Evolutionary conservation across 1,140 invertebrate species (phyloP), one percentile per base, ranked within the genome.

Genomic region (Hetaerina americana): DNA sequence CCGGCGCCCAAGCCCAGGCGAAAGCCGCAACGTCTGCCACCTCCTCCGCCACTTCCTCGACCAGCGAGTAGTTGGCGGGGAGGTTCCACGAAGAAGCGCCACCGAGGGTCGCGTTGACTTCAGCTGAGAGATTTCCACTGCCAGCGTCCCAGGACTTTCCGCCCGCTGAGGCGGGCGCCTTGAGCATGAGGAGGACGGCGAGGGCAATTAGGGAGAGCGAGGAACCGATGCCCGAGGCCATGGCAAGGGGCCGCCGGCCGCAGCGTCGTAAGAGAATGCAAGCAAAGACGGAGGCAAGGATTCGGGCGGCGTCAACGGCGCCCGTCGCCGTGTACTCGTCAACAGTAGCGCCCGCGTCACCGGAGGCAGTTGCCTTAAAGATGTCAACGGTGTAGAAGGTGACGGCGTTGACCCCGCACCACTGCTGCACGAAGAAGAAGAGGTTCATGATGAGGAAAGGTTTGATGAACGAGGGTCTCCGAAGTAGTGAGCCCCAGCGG

Each of bases 361-460:
- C 84, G 1, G 86, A 78, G 67, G n/a, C 69, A 27, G 27, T 40
- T 8, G 27, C 27, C 8, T 73, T 27, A 2, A 76, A 81, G 77
- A 87, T 88, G 29, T 84, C 81, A 24, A 90, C 87, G 0, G 89
- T 87, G 77, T 92, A 92, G 78, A 90, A 92, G 66, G 86, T 86
- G 0, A 92, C 82, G 0, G 88, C 88, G 77, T 92, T 89, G 0
- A 87, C 81, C 0, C 88, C 88, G 12, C 85, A 83, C 72, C 87
- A 87, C 74, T 89, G 88, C 71, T 83, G 82, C 0, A 85, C 84
- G 40, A 87, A 79, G 74, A 89, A 88, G 72, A 87, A 85, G 24
- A 85, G 73, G 12, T 83, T 81, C 76, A 88, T 82, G 10, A 89
- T 85, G 0, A 83, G 73, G n/a, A 89, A 77, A 3, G 88, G 88